Evolutionary conservation across 2,113 vertebrate genomes (phyloP).

Genomic region (Periophthalmodon schlosseri): DNA sequence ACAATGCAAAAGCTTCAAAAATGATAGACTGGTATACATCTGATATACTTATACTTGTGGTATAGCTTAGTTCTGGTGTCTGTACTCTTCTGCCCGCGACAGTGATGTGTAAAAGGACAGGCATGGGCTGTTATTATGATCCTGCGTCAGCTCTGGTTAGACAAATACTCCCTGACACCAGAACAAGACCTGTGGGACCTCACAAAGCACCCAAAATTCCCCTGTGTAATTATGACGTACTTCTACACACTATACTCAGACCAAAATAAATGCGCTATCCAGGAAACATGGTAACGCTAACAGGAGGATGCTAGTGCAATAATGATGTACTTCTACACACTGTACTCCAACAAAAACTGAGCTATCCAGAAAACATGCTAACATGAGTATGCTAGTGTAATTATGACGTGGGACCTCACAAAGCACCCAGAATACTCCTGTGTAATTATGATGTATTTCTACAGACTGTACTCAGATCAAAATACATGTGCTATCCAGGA

Average conservation of each 20-base stretch:
- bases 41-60: no score
- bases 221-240: conserved; percentile 19
- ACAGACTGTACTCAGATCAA: background rate
- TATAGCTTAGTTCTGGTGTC: background rate
- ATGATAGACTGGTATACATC: no score
- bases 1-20: no score
- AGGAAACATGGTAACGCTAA: background rate
- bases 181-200: background rate
- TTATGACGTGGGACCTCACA: no score
- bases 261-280: background rate
- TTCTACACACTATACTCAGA: background rate
- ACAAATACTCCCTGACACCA: conserved; percentile 13
- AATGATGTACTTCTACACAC: conserved; percentile 3
- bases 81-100: background rate
- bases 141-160: conserved; percentile 2
- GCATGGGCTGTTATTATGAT: conserved; percentile 9
- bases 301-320: background rate
- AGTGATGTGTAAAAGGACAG: conserved; percentile 7
- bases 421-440: background rate
- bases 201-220: conserved; percentile 13
- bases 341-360: background rate
- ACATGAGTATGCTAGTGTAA: no score
- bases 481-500: no score
- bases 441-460: conserved; percentile 3
- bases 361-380: no score